Percentiles rank a stretch among this genome's conserved stretches.
Conservation (phyloP, 2,888 invertebrate species). For the Lordiphosa fenestrarum region DNA sequence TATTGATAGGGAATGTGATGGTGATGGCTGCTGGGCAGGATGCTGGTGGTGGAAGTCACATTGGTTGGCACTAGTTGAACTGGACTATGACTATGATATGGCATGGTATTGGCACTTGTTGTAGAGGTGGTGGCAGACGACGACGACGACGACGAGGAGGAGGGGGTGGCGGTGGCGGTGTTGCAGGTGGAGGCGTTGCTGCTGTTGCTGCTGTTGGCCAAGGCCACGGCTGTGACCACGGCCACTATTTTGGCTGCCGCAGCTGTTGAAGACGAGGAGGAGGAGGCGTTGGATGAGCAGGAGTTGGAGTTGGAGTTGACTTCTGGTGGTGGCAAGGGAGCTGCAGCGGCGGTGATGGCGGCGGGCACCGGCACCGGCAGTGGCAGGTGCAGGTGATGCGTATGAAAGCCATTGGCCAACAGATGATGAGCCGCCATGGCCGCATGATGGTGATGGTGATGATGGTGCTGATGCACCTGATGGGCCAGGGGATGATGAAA, state of each 20-base stretch:
- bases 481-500: constrained; percentile 61
- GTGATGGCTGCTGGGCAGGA: constrained; percentile 3
- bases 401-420: constrained; percentile 33
- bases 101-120: constrained; percentile 52
- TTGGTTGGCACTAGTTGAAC: constrained; percentile 57
- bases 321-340: constrained; percentile 8
- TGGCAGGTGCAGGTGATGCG: constrained; percentile 47
- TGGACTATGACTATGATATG: constrained; percentile 13
- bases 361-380: constrained; percentile 24
- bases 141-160: constrained; percentile 31
- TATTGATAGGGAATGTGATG: constrained; percentile 30
- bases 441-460: constrained; percentile 48
- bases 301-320: constrained; percentile 9
- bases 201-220: constrained; percentile 52
- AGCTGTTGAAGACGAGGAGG: constrained; percentile 8
- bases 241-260: constrained; percentile 62
- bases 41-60: too few relatives aligned
- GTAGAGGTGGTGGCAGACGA: constrained; percentile 37
- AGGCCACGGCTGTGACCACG: constrained; percentile 63
- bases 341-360: background rate
- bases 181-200: constrained; percentile 33
- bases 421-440: constrained; percentile 48
- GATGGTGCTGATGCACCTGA: constrained; percentile 35
- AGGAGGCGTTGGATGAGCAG: constrained; percentile 6
- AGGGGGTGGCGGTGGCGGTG: constrained; percentile 24